Base-by-base conservation (phyloP, 2,888 invertebrate species). In the Stenotaenia linearis region DNA sequence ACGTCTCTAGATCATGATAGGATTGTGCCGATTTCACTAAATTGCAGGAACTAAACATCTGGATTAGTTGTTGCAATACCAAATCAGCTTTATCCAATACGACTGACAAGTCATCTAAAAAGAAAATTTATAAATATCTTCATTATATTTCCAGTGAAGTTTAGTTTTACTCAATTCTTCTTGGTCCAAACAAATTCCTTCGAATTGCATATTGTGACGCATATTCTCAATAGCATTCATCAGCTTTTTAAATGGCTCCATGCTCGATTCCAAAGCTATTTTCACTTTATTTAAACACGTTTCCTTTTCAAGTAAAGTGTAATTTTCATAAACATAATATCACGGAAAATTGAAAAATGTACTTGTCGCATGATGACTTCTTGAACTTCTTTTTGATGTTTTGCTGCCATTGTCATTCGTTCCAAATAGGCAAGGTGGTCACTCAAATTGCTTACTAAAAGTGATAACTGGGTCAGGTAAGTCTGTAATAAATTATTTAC, bases 351-450 rank as follows among this genome's bases (percentile, higher is more conserved):
- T 4, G 1, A 18, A n/a, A 7, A 6, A 1, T 1, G 4, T 69
- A 69, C 69, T 28, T 69, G 69, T 69, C 69, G 7, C 15, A 4
- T 69, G 25, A 69, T 69, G 28, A 69, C 28, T 12, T 23, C 69
- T 25, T 69, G 23, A 28, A 25, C 69, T 9, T 69, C 69, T 25
- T 25, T 69, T n/a, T 69, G 69, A 28, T 69, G 28, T n/a, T 69
- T 69, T 10, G 69, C 69, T 28, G 28, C 28, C 69, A 69, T 69
- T 28, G 28, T 69, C 69, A 69, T 69, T 69, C 69, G 25, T 28
- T 69, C 25, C 28, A 69, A 69, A n/a, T 69, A 69, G 15, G 69
- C 69, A 28, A 69, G 69, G n/a, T 69, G 69, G 15, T 69, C 69
- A n/a, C 69, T 69, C 0, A 69, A 28, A 23, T 28, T 69, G 25